These are phyloP conservation scores for Cartodere bifasciata DNA, from an alignment of 2,888 invertebrate genomes.

Conservation along the genomic window DNA sequence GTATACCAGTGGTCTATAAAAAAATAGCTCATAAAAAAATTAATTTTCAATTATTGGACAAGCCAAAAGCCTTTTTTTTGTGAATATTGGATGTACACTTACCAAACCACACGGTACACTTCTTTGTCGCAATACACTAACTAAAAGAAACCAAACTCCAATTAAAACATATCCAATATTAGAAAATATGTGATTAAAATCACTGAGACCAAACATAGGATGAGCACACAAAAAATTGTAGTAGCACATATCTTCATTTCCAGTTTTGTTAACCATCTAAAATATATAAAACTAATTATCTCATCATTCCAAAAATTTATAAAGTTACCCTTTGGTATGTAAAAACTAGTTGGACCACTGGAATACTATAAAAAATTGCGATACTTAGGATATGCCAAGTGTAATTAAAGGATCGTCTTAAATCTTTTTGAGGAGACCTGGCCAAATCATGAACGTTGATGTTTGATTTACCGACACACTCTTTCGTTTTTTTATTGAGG, in stretches of 20 bases:
- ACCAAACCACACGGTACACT: slow-evolving; percentile 21
- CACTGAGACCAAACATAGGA: slow-evolving; percentile 57
- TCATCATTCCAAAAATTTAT: no score
- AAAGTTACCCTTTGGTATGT: slow-evolving; percentile 61
- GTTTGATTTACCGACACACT: slow-evolving; percentile 28
- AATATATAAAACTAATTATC: slow-evolving; percentile 19
- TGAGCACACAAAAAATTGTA: slow-evolving; percentile 82
- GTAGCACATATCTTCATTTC: slow-evolving; percentile 78
- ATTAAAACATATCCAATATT: slow-evolving; percentile 72
- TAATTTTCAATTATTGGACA: neutral
- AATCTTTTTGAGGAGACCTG: slow-evolving; percentile 41
- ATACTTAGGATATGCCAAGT: slow-evolving; percentile 67
- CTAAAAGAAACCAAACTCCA: slow-evolving; percentile 62
- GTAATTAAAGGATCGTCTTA: slow-evolving; percentile 51
- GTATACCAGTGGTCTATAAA: slow-evolving; percentile 51
- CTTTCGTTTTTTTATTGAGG: no score
- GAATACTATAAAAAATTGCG: slow-evolving; percentile 72
- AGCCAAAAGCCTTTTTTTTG: slow-evolving; percentile 14
- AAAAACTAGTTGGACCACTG: slow-evolving; percentile 71
- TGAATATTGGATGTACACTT: slow-evolving; percentile 23
- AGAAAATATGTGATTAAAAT: slow-evolving; percentile 79
- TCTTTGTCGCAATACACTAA: slow-evolving; percentile 46
- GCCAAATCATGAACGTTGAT: slow-evolving; percentile 50
- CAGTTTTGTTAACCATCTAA: slow-evolving; percentile 62
- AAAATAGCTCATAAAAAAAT: slow-evolving; percentile 7